Conservation (phyloP, 2,113 vertebrate species). For the Eulemur rufifrons region DNA sequence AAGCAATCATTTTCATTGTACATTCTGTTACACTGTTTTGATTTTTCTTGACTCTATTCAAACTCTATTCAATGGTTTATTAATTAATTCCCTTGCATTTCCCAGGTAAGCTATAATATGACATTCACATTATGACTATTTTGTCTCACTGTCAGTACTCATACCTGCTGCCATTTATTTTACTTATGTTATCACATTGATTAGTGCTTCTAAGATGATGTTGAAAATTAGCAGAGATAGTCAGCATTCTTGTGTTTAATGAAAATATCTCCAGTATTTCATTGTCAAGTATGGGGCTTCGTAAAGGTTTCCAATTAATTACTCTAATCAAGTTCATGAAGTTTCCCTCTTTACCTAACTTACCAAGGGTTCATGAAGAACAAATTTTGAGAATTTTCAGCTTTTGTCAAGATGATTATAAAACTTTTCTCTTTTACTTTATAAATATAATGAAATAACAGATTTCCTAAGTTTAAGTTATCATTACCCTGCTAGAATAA, state of each 20-base stretch:
- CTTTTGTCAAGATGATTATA: background rate
- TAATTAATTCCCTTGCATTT: slow-evolving; percentile 2
- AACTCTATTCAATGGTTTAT: background rate
- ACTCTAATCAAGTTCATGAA: background rate
- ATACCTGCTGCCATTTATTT: background rate
- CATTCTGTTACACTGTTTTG: background rate
- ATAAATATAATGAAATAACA: background rate
- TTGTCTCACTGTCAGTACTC: background rate
- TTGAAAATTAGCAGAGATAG: background rate
- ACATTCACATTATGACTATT: background rate
- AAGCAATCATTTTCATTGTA: background rate
- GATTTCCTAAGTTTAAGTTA: slow-evolving; percentile 26
- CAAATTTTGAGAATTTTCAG: slow-evolving; percentile 4
- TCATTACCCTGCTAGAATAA: background rate
- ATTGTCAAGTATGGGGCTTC: background rate
- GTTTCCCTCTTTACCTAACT: background rate
- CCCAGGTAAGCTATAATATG: background rate
- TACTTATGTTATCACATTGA: background rate
- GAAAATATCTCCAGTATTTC: slow-evolving; percentile 1
- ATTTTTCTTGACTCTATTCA: background rate
- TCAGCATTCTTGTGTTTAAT: background rate
- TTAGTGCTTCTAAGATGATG: background rate
- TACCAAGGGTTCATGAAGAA: background rate
- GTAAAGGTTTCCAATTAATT: background rate
- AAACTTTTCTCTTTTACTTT: background rate